Evolutionary conservation across 2,888 invertebrate genomes (phyloP).

Genomic region (Dicyrtomina minuta): DNA sequence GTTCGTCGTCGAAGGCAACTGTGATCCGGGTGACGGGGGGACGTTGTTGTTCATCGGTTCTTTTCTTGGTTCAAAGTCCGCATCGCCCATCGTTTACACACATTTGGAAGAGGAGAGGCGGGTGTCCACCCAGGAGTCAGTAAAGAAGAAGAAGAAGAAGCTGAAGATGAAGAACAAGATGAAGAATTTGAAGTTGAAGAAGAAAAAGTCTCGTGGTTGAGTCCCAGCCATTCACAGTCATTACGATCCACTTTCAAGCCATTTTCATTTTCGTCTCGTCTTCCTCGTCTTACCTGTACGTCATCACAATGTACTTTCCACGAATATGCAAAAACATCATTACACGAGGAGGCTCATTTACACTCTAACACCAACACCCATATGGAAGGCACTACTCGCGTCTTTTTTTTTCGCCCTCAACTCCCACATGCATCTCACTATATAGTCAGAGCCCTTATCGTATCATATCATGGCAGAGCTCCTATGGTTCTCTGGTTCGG

Average conservation of each 20-base stretch:
- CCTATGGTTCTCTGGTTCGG: no score
- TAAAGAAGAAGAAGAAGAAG: background rate
- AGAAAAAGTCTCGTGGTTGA: background rate
- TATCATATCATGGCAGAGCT: no score
- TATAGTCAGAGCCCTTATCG: no score
- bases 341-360: no score
- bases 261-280: conserved; percentile 10
- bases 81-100: conserved; percentile 30
- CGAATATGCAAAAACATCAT: no score
- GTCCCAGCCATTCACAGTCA: conserved; percentile 14
- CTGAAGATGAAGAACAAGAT: background rate
- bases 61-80: conserved; percentile 36
- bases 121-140: conserved; percentile 4
- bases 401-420: background rate
- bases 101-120: background rate
- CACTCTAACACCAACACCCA: background rate
- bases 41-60: conserved; percentile 53
- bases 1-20: conserved; percentile 47
- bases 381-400: background rate
- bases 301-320: background rate
- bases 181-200: no score
- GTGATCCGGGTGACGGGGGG: conserved; percentile 48
- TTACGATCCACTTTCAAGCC: background rate
- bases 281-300: conserved; percentile 24
- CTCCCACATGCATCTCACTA: no score